These are phyloP conservation scores for Gephyroberyx darwinii DNA, from an alignment of 2,797 vertebrate species.

Conservation along the genomic window DNA sequence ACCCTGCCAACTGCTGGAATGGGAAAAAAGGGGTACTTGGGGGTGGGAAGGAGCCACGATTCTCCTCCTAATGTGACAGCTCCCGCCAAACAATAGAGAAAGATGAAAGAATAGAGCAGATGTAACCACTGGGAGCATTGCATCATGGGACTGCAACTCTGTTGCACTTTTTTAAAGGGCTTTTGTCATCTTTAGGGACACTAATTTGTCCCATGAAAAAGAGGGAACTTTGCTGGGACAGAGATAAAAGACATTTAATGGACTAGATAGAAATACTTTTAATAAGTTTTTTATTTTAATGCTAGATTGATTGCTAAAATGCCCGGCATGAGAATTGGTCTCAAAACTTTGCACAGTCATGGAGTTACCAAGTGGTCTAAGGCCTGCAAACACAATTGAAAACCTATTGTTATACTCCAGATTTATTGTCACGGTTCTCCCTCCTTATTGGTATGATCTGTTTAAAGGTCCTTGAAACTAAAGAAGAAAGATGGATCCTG, in stretches of 20 bases:
- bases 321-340: slow-evolving; percentile 51
- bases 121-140: slow-evolving; percentile 95
- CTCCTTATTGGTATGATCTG: slow-evolving; percentile 70
- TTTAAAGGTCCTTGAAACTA: slow-evolving; percentile 78
- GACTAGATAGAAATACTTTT: slow-evolving; percentile 71
- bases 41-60: slow-evolving; percentile 91
- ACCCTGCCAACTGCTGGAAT: slow-evolving; percentile 95
- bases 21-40: slow-evolving; percentile 88
- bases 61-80: slow-evolving; percentile 98
- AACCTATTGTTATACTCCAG: slow-evolving; percentile 47
- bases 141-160: slow-evolving; percentile 94
- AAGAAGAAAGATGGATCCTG: slow-evolving; percentile 72
- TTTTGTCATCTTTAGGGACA: slow-evolving; percentile 80
- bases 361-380: slow-evolving; percentile 33
- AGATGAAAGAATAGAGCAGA: slow-evolving; percentile 98
- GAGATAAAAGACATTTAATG: slow-evolving; percentile 81
- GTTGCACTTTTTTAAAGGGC: slow-evolving; percentile 79
- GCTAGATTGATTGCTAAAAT: slow-evolving; percentile 72
- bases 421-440: slow-evolving; percentile 62
- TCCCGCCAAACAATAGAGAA: slow-evolving; percentile 94
- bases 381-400: slow-evolving; percentile 40
- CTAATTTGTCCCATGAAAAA: slow-evolving; percentile 84
- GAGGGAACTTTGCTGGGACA: slow-evolving; percentile 70
- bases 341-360: slow-evolving; percentile 59
- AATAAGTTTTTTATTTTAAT: slow-evolving; percentile 71